Evolutionary conservation across 1,140 invertebrate species (phyloP).

Genomic region (Phymastichus coffea): DNA sequence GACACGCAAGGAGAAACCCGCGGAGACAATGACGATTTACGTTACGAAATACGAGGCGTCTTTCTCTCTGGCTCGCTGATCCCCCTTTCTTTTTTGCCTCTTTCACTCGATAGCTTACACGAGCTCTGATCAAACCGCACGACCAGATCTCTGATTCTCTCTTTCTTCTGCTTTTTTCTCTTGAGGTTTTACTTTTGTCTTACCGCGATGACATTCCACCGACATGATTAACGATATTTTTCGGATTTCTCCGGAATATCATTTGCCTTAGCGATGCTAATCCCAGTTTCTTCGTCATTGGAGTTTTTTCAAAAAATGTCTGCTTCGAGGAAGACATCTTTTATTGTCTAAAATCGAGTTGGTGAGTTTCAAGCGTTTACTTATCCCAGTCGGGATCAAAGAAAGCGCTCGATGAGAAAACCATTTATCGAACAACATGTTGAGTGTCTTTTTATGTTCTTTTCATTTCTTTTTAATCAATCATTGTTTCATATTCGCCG

Average conservation of each 20-base stretch:
- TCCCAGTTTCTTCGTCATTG: neutral
- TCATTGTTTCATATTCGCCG: too few relatives aligned
- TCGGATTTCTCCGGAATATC: neutral
- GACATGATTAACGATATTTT: constrained; percentile 9
- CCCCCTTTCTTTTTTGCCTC: constrained; percentile 24
- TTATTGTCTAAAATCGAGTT: constrained; percentile 10
- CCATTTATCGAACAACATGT: too few relatives aligned
- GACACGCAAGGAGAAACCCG: constrained; percentile 13
- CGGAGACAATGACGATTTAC: constrained; percentile 35
- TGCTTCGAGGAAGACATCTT: neutral
- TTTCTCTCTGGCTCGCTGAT: too few relatives aligned
- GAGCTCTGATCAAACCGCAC: neutral
- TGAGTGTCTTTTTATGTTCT: too few relatives aligned
- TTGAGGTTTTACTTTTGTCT: neutral
- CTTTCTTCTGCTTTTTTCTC: neutral
- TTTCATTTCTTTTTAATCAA: too few relatives aligned
- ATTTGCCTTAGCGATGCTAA: neutral
- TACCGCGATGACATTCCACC: neutral
- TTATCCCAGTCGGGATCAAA: too few relatives aligned
- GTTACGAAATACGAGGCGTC: constrained; percentile 29
- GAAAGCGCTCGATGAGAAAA: too few relatives aligned
- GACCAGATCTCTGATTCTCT: constrained; percentile 1
- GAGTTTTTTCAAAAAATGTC: neutral
- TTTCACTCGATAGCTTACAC: constrained; percentile 10
- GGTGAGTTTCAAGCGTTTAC: too few relatives aligned